Conservation (phyloP, 2,113 vertebrate species). For the Eulemur macaco region DNA sequence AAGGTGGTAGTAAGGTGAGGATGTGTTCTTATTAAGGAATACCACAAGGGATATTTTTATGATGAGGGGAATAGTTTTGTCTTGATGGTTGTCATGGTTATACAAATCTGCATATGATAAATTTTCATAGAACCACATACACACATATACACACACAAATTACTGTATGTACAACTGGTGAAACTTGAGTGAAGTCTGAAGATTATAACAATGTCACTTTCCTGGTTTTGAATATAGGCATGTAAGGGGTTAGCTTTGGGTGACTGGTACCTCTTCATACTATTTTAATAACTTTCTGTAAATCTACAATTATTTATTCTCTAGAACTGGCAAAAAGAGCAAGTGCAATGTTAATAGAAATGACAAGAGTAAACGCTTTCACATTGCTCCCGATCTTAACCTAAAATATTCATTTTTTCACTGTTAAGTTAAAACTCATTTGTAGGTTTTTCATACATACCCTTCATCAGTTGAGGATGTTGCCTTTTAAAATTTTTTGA, state of each 20-base stretch:
- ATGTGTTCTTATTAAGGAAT: not conserved
- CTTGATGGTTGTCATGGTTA: not conserved
- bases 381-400: not conserved
- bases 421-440: not conserved
- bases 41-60: not conserved
- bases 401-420: not conserved
- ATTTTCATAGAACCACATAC: not conserved
- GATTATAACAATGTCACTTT: not conserved
- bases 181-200: not conserved
- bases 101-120: not conserved
- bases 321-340: not conserved
- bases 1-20: not conserved
- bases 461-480: not conserved
- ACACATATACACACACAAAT: not conserved
- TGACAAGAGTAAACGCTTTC: not conserved
- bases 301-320: not conserved
- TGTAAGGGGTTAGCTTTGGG: not conserved
- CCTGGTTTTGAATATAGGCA: not conserved
- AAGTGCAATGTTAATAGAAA: not conserved
- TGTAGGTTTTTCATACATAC: not conserved
- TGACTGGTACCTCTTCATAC: not conserved
- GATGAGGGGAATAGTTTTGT: not conserved
- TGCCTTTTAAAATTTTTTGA: not conserved
- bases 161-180: not conserved
- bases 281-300: not conserved